Percentiles rank a stretch among this genome's conserved stretches.
Conservation (phyloP, 2,113 vertebrate genomes). For the Equus quagga region DNA sequence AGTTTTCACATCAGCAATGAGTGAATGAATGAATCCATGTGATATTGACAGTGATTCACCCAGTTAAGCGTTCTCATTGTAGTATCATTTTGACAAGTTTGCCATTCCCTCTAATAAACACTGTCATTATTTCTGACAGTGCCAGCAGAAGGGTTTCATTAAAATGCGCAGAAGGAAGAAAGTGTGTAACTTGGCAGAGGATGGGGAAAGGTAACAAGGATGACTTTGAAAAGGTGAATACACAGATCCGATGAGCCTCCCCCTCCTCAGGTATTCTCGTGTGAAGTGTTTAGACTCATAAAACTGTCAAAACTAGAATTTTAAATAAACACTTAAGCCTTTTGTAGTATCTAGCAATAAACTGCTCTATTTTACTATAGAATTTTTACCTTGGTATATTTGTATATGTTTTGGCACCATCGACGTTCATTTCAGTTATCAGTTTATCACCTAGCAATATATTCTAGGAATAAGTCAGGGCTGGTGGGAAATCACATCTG, state of each 20-base stretch:
- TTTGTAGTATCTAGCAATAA: not conserved
- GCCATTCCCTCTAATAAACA: conserved; percentile 46
- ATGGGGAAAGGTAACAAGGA: not conserved
- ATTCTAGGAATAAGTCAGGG: not conserved
- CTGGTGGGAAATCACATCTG: not conserved
- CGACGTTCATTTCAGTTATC: not conserved
- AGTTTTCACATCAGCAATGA: not conserved
- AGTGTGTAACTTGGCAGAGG: not conserved
- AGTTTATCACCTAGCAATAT: not conserved
- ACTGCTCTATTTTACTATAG: not conserved
- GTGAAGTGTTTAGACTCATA: not conserved
- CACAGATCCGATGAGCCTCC: not conserved
- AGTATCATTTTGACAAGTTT: conserved; percentile 43
- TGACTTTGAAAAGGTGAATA: conserved; percentile 34
- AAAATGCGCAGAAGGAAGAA: conserved; percentile 52
- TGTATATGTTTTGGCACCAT: not conserved
- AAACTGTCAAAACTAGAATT: conserved; percentile 47
- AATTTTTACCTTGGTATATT: not conserved
- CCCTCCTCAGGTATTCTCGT: not conserved
- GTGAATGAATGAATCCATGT: not conserved
- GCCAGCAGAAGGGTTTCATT: conserved; percentile 19
- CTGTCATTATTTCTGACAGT: conserved; percentile 69
- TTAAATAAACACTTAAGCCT: not conserved
- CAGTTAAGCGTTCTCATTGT: not conserved
- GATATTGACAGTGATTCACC: not conserved